Evolutionary conservation across 2,797 vertebrate species (phyloP).

Genomic region (Megalops cyprinoides): DNA sequence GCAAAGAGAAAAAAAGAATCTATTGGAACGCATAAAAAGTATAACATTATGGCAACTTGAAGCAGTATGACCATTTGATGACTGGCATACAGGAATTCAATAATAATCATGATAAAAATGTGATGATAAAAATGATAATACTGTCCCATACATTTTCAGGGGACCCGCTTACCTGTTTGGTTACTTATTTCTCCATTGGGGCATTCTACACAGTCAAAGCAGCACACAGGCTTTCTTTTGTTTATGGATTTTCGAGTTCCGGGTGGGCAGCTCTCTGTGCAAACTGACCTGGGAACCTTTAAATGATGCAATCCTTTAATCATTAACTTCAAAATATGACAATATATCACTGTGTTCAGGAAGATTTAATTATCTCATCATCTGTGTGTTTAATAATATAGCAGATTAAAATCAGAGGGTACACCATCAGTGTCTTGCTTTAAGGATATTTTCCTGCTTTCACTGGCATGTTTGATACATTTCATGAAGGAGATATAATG

Average conservation of each 20-base stretch:
- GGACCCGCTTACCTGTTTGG: constrained; percentile 53
- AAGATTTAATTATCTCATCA: too few species aligned
- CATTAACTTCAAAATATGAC: background rate
- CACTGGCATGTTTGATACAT: background rate
- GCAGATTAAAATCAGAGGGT: background rate
- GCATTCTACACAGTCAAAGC: constrained; percentile 69
- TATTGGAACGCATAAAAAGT: background rate
- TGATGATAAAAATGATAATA: background rate
- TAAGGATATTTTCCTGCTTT: too few species aligned
- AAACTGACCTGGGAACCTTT: constrained; percentile 65
- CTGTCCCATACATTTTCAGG: background rate
- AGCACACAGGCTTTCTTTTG: constrained; percentile 66
- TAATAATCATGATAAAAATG: too few species aligned
- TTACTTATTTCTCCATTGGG: constrained; percentile 68
- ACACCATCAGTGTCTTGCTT: background rate
- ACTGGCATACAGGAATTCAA: too few species aligned
- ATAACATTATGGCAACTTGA: too few species aligned
- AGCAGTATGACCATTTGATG: too few species aligned
- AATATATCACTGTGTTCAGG: background rate
- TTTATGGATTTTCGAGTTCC: constrained; percentile 65
- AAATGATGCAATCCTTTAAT: background rate
- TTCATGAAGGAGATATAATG: background rate
- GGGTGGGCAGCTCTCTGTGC: constrained; percentile 63
- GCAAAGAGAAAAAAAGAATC: constrained; percentile 28
- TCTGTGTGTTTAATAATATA: background rate